Evolutionary conservation across 2,797 vertebrate genomes (phyloP).

Genomic region (Cuculus canorus): DNA sequence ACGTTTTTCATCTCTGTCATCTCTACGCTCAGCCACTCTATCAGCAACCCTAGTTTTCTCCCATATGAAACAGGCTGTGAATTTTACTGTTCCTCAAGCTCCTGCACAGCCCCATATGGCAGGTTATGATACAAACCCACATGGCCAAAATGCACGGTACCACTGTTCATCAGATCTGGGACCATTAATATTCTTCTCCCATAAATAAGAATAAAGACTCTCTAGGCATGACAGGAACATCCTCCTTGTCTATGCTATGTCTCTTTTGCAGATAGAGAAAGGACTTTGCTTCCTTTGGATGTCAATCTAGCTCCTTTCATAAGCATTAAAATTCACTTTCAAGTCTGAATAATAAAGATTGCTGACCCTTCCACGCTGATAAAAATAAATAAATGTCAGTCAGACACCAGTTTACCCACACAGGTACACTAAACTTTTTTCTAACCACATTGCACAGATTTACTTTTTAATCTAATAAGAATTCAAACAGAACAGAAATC

Average conservation of each 20-base stretch:
- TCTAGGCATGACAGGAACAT: not conserved
- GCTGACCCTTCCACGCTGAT: conserved; percentile 39
- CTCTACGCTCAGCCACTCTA: conserved; percentile 1
- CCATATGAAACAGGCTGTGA: conserved; percentile 9
- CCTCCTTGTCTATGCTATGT: not conserved
- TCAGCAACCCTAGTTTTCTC: conserved; percentile 3
- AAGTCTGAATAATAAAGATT: conserved; percentile 40
- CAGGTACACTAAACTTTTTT: conserved; percentile 19
- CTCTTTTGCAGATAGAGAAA: not conserved
- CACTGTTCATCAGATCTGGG: not conserved
- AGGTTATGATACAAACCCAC: not conserved
- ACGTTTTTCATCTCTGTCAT: conserved; percentile 44
- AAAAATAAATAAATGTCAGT: conserved; percentile 50
- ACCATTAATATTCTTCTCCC: not conserved
- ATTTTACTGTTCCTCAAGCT: conserved; percentile 10
- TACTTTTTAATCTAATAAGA: conserved; percentile 44
- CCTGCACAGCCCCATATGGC: not conserved
- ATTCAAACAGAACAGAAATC: conserved; percentile 62
- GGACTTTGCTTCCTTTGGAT: not conserved
- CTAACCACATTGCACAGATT: not conserved
- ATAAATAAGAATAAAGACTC: conserved; percentile 8
- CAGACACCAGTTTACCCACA: conserved; percentile 15
- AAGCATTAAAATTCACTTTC: conserved; percentile 43
- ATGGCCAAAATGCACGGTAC: not conserved
- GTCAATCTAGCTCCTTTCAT: conserved; percentile 9